A percentile compares a stretch with the other conserved stretches of the same genome.
These are phyloP conservation scores for Ephestia elutella DNA, from an alignment of 1,140 invertebrate species.

Conservation along the genomic window DNA sequence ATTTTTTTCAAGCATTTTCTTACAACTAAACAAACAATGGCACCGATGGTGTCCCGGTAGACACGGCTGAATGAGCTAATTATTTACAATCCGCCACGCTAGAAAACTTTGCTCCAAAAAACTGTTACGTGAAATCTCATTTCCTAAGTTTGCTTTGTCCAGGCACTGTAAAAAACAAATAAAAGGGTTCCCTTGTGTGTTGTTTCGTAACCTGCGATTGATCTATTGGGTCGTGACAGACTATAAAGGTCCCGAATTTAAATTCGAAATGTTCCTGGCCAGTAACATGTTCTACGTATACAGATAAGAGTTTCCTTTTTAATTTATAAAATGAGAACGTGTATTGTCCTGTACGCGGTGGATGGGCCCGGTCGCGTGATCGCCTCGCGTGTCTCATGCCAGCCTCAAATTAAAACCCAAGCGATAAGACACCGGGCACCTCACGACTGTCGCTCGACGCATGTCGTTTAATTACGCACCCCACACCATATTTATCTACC, in stretches of 20 bases:
- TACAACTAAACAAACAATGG: slow-evolving; percentile 54
- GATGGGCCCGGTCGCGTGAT: slow-evolving; percentile 56
- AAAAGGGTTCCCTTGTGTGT: slow-evolving; percentile 35
- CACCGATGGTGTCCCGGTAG: slow-evolving; percentile 34
- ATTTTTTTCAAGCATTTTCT: slow-evolving; percentile 39
- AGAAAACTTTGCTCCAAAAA: slow-evolving; percentile 45
- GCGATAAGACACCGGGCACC: slow-evolving; percentile 57
- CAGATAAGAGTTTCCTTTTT: slow-evolving; percentile 40
- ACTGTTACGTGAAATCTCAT: slow-evolving; percentile 62
- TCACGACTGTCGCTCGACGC: slow-evolving; percentile 54
- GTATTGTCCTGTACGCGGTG: slow-evolving; percentile 29
- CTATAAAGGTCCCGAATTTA: slow-evolving; percentile 15
- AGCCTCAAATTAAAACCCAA: slow-evolving; percentile 62
- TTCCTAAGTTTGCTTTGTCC: slow-evolving; percentile 57
- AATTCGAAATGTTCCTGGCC: slow-evolving; percentile 29
- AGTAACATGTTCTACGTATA: slow-evolving; percentile 25
- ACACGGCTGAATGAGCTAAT: slow-evolving; percentile 59
- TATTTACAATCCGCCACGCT: slow-evolving; percentile 67
- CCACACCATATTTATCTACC: slow-evolving; percentile 56
- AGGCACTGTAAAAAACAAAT: slow-evolving; percentile 36
- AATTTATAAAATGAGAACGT: slow-evolving; percentile 38
- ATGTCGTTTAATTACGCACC: slow-evolving; percentile 68
- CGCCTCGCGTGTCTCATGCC: slow-evolving; percentile 57
- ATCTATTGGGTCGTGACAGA: slow-evolving; percentile 30
- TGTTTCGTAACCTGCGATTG: slow-evolving; percentile 24